These are phyloP conservation scores for Argentina silus DNA, from an alignment of 2,797 vertebrate species.

Conservation along the genomic window DNA sequence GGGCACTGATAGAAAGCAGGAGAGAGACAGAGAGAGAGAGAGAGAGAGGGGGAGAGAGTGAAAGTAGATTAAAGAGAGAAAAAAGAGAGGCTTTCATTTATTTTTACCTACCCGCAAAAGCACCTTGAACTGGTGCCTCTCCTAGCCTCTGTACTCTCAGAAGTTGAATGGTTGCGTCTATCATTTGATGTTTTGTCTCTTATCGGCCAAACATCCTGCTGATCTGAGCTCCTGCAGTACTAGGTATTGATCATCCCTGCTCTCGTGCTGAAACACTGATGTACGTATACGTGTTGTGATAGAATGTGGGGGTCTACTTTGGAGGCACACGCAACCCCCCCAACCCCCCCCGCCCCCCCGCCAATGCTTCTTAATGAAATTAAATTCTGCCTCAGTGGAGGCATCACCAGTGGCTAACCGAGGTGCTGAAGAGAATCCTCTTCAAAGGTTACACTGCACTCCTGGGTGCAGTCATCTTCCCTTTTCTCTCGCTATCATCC, in stretches of 20 bases:
- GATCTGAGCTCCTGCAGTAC: background rate
- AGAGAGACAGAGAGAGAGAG: background rate
- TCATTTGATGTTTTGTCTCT: background rate
- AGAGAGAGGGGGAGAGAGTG: background rate
- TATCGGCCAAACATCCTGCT: background rate
- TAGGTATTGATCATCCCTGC: background rate
- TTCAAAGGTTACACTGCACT: constrained; percentile 12
- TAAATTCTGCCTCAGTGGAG: background rate
- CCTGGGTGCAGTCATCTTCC: constrained; percentile 5
- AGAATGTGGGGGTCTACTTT: background rate
- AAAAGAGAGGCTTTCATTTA: background rate
- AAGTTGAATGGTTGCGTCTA: background rate
- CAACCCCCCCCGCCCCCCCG: too few relatives aligned
- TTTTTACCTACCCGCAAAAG: background rate
- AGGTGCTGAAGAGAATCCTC: constrained; percentile 6
- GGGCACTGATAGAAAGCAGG: background rate
- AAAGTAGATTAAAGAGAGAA: background rate
- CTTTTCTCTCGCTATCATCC: constrained; percentile 1
- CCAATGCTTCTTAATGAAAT: background rate
- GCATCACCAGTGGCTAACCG: constrained; percentile 2
- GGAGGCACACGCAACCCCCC: background rate
- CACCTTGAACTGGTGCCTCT: background rate
- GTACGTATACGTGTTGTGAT: background rate
- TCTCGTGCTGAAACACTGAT: background rate
- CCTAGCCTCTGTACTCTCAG: background rate